A percentile compares a stretch with the other conserved stretches of the same genome.
Conservation (phyloP, 2,113 vertebrate genomes). For the Lepus europaeus region DNA sequence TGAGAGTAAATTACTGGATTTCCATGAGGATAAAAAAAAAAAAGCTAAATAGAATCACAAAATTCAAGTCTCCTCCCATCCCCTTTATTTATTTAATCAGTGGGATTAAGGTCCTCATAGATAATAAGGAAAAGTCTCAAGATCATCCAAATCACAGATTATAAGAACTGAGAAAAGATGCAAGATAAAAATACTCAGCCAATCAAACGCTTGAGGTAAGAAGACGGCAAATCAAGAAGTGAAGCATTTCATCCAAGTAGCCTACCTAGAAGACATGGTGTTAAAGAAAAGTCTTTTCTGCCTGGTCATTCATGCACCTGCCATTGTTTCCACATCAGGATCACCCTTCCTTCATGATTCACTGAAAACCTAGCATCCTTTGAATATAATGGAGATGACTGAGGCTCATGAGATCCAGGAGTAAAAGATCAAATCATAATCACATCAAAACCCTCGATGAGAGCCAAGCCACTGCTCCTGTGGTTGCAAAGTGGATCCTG, state of each 20-base stretch:
- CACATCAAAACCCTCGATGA: not conserved
- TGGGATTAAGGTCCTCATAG: not conserved
- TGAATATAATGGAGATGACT: not conserved
- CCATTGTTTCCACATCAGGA: not conserved
- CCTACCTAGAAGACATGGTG: not conserved
- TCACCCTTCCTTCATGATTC: not conserved
- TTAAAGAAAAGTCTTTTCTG: not conserved
- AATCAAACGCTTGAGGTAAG: not conserved
- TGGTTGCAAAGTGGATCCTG: not conserved
- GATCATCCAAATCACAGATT: not conserved
- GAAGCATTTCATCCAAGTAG: not conserved
- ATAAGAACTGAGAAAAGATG: not conserved
- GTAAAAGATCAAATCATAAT: not conserved
- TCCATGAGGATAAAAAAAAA: not conserved
- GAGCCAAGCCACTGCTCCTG: not conserved
- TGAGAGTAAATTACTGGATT: not conserved
- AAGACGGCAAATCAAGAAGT: constrained; percentile 12
- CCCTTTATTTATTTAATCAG: constrained; percentile 3
- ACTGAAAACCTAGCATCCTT: not conserved
- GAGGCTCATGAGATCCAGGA: not conserved
- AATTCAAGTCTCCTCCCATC: not conserved
- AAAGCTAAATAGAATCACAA: not conserved
- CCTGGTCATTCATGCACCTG: not conserved
- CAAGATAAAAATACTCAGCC: not conserved
- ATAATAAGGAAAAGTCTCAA: constrained; percentile 54